Base-by-base conservation (phyloP, 2,888 invertebrate species). In the Pseudococcus viburni region DNA sequence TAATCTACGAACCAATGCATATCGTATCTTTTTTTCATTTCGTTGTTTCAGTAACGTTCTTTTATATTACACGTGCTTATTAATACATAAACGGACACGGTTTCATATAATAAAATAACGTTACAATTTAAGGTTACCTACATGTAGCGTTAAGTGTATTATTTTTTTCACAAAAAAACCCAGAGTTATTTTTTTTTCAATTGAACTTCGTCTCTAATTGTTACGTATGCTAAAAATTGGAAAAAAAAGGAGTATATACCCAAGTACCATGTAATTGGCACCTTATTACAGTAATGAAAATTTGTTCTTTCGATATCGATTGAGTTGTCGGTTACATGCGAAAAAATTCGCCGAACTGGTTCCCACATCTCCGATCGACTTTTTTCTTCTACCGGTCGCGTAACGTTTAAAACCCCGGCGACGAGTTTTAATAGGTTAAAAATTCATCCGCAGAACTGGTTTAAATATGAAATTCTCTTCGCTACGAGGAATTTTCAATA, bases 371-470 rank as follows among this genome's bases (percentile, higher is more conserved):
- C 39, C 77, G 77, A 77, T 77, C 77, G 80, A 83, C 42, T 83
- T 19, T 83, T 83, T 83, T 83, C 22, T 83, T 9, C 80, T 42
- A 42, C 80, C 42, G 80, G 33, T 83, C 33, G 80, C 46, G 80
- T 22, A 64, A 64, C 64, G 22, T 19, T 9, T 46, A 83, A 42
- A 6, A 42, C 1, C 6, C 42, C 42, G 9, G 42, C 6, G 26
- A 80, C 80, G 80, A 83, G 80, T 83, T 83, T 83, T 83, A 83
- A 46, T 83, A 83, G 80, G 80, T 83, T 83, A 83, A 83, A 83
- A 83, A 83, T 83, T 83, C 80, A 46, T 46, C 80, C 11, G 8
- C 17, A 19, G 12, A 83, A 83, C 80, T 83, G 80, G 80, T 83
- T 83, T 83, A 83, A 42, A 46, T 83, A 73, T 83, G 80, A 83